A percentile compares a stretch with the other conserved stretches of the same genome.
phyloP scores from a whole-genome alignment of 2,888 invertebrate species.

The Nomada ruficornis region DNA sequence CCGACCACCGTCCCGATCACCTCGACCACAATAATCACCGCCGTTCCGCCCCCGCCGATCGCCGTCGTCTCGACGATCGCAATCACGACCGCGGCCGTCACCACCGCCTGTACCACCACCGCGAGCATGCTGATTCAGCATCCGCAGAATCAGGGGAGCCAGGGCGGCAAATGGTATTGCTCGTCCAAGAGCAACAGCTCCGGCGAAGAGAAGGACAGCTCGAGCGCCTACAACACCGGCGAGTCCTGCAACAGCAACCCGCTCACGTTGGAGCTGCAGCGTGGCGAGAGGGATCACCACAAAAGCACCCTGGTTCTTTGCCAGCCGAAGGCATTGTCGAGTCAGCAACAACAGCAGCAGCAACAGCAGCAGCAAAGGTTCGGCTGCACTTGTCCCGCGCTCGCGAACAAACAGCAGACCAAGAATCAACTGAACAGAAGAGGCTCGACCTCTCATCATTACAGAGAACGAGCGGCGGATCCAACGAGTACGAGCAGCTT shows the following conservation, averaged over 20 bases:
- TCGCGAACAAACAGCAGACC: slow-evolving; percentile 56
- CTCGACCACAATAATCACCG: not conserved
- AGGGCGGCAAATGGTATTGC: slow-evolving; percentile 74
- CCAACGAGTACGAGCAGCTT: slow-evolving; percentile 67
- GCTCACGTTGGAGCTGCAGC: slow-evolving; percentile 85
- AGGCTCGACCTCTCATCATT: slow-evolving; percentile 55
- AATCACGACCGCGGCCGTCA: not conserved
- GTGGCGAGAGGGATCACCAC: slow-evolving; percentile 83
- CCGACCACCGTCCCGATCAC: slow-evolving; percentile 32
- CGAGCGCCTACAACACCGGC: slow-evolving; percentile 91
- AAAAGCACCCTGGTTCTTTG: slow-evolving; percentile 80
- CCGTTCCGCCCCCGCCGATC: slow-evolving; percentile 24
- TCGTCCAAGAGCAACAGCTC: slow-evolving; percentile 84
- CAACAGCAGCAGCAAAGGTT: slow-evolving; percentile 39
- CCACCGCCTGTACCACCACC: not conserved
- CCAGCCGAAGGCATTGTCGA: slow-evolving; percentile 69
- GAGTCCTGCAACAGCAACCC: slow-evolving; percentile 90
- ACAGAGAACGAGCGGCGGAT: slow-evolving; percentile 62
- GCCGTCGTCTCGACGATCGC: not conserved
- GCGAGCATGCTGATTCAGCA: slow-evolving; percentile 29
- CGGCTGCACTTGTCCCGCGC: slow-evolving; percentile 73
- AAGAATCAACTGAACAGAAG: slow-evolving; percentile 66
- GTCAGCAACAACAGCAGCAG: slow-evolving; percentile 29
- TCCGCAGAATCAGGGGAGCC: slow-evolving; percentile 58
- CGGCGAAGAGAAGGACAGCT: slow-evolving; percentile 87